These are phyloP conservation scores for Ficedula albicollis DNA, from an alignment of 2,797 vertebrate species.

Conservation along the genomic window DNA sequence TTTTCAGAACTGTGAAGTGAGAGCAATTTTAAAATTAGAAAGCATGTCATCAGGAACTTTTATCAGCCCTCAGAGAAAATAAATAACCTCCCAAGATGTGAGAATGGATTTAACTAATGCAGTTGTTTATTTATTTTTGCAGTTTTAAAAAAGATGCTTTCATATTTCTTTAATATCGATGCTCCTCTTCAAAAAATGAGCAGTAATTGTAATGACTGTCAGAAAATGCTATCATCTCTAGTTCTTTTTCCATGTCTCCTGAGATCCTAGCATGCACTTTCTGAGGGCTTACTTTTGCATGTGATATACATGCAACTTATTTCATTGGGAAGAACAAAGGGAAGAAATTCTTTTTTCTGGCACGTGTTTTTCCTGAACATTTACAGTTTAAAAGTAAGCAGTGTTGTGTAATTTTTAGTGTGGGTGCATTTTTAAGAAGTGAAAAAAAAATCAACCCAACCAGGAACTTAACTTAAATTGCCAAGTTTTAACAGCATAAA, in stretches of 20 bases:
- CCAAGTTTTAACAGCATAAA: slow-evolving; percentile 36
- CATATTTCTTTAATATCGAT: slow-evolving; percentile 42
- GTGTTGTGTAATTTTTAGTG: slow-evolving; percentile 39
- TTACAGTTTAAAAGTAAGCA: slow-evolving; percentile 60
- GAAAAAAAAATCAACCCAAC: neutral
- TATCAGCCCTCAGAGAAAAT: slow-evolving; percentile 78
- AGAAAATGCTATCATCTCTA: slow-evolving; percentile 23
- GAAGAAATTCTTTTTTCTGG: neutral
- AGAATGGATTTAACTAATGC: slow-evolving; percentile 61
- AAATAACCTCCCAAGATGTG: slow-evolving; percentile 76
- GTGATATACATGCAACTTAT: neutral
- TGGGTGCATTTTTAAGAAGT: slow-evolving; percentile 25
- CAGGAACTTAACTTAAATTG: slow-evolving; percentile 52
- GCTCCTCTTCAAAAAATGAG: slow-evolving; percentile 42
- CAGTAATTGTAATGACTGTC: slow-evolving; percentile 64
- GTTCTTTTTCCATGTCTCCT: neutral
- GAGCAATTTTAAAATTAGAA: slow-evolving; percentile 82
- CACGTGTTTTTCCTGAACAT: slow-evolving; percentile 15
- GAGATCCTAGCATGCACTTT: slow-evolving; percentile 21
- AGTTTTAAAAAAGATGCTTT: slow-evolving; percentile 58
- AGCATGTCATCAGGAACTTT: slow-evolving; percentile 79
- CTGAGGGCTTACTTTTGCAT: slow-evolving; percentile 44
- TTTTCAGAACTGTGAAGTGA: slow-evolving; percentile 79
- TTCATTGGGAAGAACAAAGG: slow-evolving; percentile 9
- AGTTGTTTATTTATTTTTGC: slow-evolving; percentile 74